Percentiles rank a stretch among this genome's conserved stretches.
Evolutionary conservation across 2,888 invertebrate genomes (phyloP).

Genomic region (Helobdella robusta): DNA sequence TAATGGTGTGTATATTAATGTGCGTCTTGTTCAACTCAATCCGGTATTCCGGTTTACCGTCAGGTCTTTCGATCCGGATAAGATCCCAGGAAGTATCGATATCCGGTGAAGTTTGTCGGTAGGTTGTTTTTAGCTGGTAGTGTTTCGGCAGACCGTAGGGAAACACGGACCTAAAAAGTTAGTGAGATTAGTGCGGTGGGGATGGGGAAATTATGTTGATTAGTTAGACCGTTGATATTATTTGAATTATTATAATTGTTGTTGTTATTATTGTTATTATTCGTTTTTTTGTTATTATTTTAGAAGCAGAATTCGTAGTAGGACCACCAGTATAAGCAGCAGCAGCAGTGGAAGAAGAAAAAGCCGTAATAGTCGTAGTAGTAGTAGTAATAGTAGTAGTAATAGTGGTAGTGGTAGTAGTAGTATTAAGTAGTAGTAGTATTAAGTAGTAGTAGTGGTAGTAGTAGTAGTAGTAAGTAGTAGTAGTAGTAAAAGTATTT

Average conservation of each 20-base stretch:
- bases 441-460: too few relatives aligned
- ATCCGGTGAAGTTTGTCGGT: constrained; percentile 3
- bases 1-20: background rate
- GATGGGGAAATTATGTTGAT: background rate
- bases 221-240: background rate
- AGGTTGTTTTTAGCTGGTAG: constrained; percentile 17
- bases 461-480: too few relatives aligned
- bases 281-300: background rate
- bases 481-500: too few relatives aligned
- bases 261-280: background rate
- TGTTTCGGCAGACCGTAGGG: constrained; percentile 22
- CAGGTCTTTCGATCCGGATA: constrained; percentile 6
- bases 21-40: constrained; percentile 7
- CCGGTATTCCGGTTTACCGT: background rate
- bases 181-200: background rate
- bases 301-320: too few relatives aligned
- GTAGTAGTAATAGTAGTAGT: too few relatives aligned
- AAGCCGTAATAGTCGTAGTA: too few relatives aligned
- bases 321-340: too few relatives aligned
- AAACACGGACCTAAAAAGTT: constrained; percentile 12
- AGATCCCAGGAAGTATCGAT: constrained; percentile 20
- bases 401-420: too few relatives aligned
- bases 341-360: too few relatives aligned
- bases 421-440: too few relatives aligned
- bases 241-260: background rate